A percentile compares a stretch with the other conserved stretches of the same genome.
Evolutionary conservation across 37 sponge, comb jelly and placozoan species (phyloP).

Genomic region (Halichondria panicea): DNA sequence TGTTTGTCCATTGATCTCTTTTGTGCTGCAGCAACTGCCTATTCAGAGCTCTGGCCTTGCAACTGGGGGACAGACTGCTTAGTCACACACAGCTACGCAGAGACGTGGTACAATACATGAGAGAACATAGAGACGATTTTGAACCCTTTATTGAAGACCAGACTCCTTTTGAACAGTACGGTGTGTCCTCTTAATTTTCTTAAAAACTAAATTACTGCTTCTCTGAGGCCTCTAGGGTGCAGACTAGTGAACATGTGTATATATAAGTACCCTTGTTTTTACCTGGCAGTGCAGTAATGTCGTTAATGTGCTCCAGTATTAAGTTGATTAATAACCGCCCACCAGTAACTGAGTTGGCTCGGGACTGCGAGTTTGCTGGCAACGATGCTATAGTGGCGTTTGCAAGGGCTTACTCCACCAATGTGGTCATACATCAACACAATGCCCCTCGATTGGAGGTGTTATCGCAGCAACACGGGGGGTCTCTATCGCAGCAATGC

Average conservation of each 20-base stretch:
- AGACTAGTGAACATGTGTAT: too few relatives aligned
- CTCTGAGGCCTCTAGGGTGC: too few relatives aligned
- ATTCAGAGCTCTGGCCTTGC: conserved; percentile 82
- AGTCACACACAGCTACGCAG: conserved; percentile 41
- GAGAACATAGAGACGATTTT: conserved; percentile 56
- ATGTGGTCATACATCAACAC: conserved; percentile 79
- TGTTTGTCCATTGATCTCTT: too few relatives aligned
- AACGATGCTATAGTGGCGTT: conserved; percentile 86
- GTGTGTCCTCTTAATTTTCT: too few relatives aligned
- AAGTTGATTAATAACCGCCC: too few relatives aligned
- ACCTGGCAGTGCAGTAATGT: too few relatives aligned
- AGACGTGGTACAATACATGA: conserved; percentile 67
- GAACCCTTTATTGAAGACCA: conserved; percentile 75
- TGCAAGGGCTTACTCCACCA: conserved; percentile 19
- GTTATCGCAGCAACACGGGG: too few relatives aligned
- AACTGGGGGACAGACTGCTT: conserved; percentile 43
- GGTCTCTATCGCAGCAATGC: neutral
- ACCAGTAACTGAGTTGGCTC: conserved; percentile 64
- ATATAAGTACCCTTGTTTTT: too few relatives aligned
- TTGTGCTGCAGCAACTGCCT: conserved; percentile 86
- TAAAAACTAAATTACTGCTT: too few relatives aligned
- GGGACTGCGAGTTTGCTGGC: conserved; percentile 76
- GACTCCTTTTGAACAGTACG: conserved; percentile 53
- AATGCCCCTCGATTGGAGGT: conserved; percentile 72
- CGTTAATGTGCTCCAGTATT: too few relatives aligned